These are phyloP conservation scores for Agrilus cyanescens DNA, from an alignment of 2,888 invertebrate species.

Conservation along the genomic window DNA sequence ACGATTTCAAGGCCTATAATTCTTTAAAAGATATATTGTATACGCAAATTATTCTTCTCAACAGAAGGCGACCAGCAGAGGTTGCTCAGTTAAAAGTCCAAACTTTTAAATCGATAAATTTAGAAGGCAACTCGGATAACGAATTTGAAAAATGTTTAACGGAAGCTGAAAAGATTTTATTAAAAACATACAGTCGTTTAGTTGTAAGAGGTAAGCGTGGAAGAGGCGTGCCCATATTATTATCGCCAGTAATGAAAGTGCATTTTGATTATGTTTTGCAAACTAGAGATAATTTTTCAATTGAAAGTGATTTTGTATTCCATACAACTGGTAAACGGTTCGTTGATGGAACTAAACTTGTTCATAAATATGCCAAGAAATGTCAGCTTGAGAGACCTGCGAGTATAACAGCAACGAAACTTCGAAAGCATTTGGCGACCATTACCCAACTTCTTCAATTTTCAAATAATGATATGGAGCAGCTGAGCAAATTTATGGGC, in stretches of 20 bases:
- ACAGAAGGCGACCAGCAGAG: conserved; percentile 15
- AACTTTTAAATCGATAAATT: conserved; percentile 9
- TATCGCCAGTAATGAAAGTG: conserved; percentile 12
- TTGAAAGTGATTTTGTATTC: conserved; percentile 8
- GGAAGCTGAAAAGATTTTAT: conserved; percentile 14
- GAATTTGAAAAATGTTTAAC: conserved; percentile 13
- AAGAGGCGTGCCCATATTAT: conserved; percentile 11
- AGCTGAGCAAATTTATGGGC: conserved; percentile 3
- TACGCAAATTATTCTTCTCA: conserved; percentile 14
- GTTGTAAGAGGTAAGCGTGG: conserved; percentile 14
- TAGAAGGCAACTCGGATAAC: conserved; percentile 1
- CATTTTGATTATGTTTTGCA: conserved; percentile 13
- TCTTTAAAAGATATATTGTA: conserved; percentile 14
- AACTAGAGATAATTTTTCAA: conserved; percentile 11
- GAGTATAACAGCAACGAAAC: conserved; percentile 10
- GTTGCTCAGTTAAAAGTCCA: conserved; percentile 7
- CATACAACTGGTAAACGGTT: conserved; percentile 10
- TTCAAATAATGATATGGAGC: conserved; percentile 2
- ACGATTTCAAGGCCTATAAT: conserved; percentile 9
- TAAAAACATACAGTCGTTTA: conserved; percentile 10
- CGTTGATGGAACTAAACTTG: conserved; percentile 14
- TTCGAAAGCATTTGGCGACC: conserved; percentile 15
- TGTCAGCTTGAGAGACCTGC: conserved; percentile 7
- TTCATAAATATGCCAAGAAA: conserved; percentile 13
- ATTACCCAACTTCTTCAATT: neutral